Base-by-base conservation (phyloP, 2,797 vertebrate genomes). In the Sebastiscus tertius region DNA sequence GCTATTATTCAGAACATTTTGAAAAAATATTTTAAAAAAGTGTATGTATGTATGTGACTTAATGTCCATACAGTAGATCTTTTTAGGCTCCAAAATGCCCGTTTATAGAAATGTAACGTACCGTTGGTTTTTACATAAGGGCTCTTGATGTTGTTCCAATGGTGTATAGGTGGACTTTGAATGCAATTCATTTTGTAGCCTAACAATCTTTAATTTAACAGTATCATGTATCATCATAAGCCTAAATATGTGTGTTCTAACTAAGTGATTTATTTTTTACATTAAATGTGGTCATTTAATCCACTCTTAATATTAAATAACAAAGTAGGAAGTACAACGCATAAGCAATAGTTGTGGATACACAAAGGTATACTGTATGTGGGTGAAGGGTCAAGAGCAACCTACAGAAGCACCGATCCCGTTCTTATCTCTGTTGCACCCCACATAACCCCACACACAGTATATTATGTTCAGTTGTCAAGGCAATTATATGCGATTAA, bases 401-500 rank as follows among this genome's bases (percentile, higher is more conserved):
- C 59, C 22, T 42, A 61, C 59, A 49, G 56, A 64, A 62, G 46
- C 54, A 33, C 39, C 24, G 33, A 27, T 54, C 34, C 29, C 13
- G 2, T 62, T 79, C 20, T 26, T 6, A 4, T 74, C 54, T 78
- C 27, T 6, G 6, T 52, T 67, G 22, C 68, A 69, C 36, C 69
- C 59, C 34, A 58, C 62, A 72, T 56, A 58, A 74, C 49, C 59
- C 61, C 64, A 52, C 54, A 72, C 74, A 66, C 66, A 67, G 61
- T 76, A 76, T 82, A 84, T 90, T 89, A 92, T 90, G 89, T 92
- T 87, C 82, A 62, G 77, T 75, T 88, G 89, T 90, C 87, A 76
- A 61, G 31, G 69, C 89, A 92, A 93, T 94, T 93, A 93, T 94
- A 93, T 83, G 84, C 59, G 76, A 93, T 92, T 93, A 91, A 94